A percentile compares a stretch with the other conserved stretches of the same genome.
Conservation (phyloP, 2,888 invertebrate species). For the Rhagophthalmus giganteus region DNA sequence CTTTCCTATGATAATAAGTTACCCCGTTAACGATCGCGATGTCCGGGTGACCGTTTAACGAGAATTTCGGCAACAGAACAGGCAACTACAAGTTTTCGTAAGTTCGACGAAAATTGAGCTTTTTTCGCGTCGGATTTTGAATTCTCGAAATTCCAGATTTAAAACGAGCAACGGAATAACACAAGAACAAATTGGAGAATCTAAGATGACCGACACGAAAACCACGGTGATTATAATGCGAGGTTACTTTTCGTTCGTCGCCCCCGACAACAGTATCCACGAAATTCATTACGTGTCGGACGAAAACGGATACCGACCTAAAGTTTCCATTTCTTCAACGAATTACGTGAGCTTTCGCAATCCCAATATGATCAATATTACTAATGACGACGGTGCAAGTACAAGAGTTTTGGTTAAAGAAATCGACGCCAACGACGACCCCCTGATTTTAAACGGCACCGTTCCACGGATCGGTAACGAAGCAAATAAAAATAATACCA, state of each 20-base stretch:
- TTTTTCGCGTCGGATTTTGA: too few species aligned
- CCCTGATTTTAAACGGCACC: neutral
- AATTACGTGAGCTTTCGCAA: neutral
- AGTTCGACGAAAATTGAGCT: neutral
- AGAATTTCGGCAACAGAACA: neutral
- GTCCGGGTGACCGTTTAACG: neutral
- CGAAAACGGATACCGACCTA: constrained; percentile 1
- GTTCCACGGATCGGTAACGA: neutral
- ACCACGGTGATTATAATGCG: neutral
- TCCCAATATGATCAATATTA: too few species aligned
- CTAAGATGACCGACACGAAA: neutral
- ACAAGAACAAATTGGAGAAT: constrained; percentile 4
- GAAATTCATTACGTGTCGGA: constrained; percentile 7
- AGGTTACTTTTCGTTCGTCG: neutral
- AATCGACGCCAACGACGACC: too few species aligned
- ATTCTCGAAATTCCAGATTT: constrained; percentile 2
- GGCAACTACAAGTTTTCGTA: neutral
- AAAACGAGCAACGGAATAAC: constrained; percentile 3
- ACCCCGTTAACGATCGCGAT: neutral
- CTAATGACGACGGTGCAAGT: too few species aligned
- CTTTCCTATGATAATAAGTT: neutral
- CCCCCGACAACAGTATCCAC: constrained; percentile 3
- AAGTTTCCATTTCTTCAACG: neutral
- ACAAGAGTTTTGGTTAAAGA: too few species aligned
- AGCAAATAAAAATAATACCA: neutral